Conservation (phyloP, 1,140 invertebrate genomes). For the Eriosoma lanigerum region DNA sequence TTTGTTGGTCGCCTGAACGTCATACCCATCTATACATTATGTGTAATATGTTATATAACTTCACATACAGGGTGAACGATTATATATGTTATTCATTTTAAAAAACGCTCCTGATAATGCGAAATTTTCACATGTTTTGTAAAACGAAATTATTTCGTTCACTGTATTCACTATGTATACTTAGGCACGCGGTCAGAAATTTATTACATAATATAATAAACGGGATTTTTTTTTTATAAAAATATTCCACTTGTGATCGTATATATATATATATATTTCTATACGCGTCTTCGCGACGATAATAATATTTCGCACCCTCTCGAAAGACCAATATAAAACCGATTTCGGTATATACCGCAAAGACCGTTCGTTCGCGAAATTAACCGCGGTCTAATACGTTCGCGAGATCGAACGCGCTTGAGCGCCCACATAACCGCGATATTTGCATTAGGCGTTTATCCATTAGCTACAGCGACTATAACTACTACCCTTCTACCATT, state of each 20-base stretch:
- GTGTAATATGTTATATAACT: no score
- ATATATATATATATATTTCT: no score
- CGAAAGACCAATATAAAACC: slow-evolving; percentile 48
- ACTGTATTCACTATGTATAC: no score
- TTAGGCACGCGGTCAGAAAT: not conserved
- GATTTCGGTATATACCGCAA: not conserved
- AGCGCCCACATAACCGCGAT: slow-evolving; percentile 20
- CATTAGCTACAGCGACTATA: not conserved
- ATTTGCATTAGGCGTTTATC: slow-evolving; percentile 14
- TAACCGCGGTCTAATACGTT: not conserved
- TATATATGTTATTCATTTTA: no score
- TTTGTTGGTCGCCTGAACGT: no score
- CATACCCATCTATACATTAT: no score
- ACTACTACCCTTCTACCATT: no score
- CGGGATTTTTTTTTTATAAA: not conserved
- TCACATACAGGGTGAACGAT: no score
- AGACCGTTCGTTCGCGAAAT: slow-evolving; percentile 40
- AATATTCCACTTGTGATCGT: slow-evolving; percentile 22
- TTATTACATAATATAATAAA: not conserved
- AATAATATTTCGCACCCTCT: slow-evolving; percentile 10
- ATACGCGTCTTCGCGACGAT: not conserved
- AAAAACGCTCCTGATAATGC: no score
- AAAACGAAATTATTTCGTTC: no score
- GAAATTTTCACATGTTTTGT: no score
- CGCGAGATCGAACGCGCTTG: not conserved